Base-by-base conservation (phyloP, 2,888 invertebrate genomes). In the Carabus problematicus region DNA sequence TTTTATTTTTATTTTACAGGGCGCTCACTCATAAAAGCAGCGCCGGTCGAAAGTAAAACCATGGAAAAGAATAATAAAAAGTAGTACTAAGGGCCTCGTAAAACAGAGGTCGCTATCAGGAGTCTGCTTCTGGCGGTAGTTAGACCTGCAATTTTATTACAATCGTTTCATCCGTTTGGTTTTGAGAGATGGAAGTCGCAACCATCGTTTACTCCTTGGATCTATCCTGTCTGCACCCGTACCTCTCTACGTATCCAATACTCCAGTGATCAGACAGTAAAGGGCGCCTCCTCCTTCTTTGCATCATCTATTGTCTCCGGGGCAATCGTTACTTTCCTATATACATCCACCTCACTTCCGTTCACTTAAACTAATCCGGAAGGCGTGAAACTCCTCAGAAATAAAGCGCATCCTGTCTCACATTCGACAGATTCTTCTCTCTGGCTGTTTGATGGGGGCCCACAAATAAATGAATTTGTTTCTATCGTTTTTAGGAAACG, bases 31-130 rank as follows among this genome's bases (percentile, higher is more conserved):
- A 74, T 76, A 76, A 77, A 77, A 75, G 71, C 64, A 70, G 72
- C 73, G 72, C 19, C 72, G 71, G 74, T 72, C 69, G 74, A 73
- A 75, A 78, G 76, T 77, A 77, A 77, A 77, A 78, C 76, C 76
- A 75, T 76, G 75, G 73, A 75, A 75, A 75, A 74, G 75, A 77
- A 78, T 76, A 78, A 78, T 77, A 78, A 78, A 78, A 78, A 74
- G 74, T 76, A 77, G 66, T 47, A 66, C 77, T 78, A 77, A 77
- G 77, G 76, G 76, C 73, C 73, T 77, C 77, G 74, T 78, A 78
- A 78, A 78, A 73, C 75, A 72, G 75, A 66, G 66, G 73, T 75
- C 74, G 77, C 76, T 77, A 76, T 77, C 77, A 76, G 66, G 45
- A 56, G 19, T 56, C 56, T 55, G 58, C 56, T 19, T 39, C 39